phyloP scores from a whole-genome alignment of 2,888 invertebrate genomes.

The Scaptomyza flava region DNA sequence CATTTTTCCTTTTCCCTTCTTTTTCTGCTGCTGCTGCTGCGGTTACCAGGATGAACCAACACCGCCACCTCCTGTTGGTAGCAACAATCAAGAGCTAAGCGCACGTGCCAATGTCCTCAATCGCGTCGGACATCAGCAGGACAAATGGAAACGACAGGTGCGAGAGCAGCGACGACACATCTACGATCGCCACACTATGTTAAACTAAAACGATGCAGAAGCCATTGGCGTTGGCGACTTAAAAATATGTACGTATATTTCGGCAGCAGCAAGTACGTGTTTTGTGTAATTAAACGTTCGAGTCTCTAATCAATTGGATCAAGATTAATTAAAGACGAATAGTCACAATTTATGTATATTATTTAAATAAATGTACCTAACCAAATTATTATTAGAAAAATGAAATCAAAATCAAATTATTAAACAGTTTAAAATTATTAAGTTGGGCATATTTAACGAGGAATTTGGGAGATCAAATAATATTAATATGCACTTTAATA shows the following conservation, averaged over 20 bases:
- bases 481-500: too few species aligned
- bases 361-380: slow-evolving; percentile 39
- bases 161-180: slow-evolving; percentile 93
- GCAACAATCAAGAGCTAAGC: slow-evolving; percentile 90
- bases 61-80: slow-evolving; percentile 85
- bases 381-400: slow-evolving; percentile 29
- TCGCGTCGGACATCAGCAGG: slow-evolving; percentile 97
- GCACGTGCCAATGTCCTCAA: slow-evolving; percentile 92
- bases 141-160: slow-evolving; percentile 98
- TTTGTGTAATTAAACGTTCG: slow-evolving; percentile 15
- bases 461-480: too few species aligned
- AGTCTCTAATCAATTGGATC: slow-evolving; percentile 48
- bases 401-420: too few species aligned
- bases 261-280: slow-evolving; percentile 38
- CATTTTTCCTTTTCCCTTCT: slow-evolving; percentile 34
- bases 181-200: slow-evolving; percentile 98
- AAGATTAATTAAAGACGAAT: slow-evolving; percentile 54
- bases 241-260: slow-evolving; percentile 63
- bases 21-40: slow-evolving; percentile 8
- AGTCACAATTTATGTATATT: slow-evolving; percentile 49
- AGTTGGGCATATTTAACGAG: too few species aligned
- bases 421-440: too few species aligned
- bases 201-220: slow-evolving; percentile 89
- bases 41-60: slow-evolving; percentile 86
- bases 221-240: slow-evolving; percentile 54